A percentile compares a stretch with the other conserved stretches of the same genome.
phyloP scores from a whole-genome alignment of 2,797 vertebrate species.

The Trachops cirrhosus region DNA sequence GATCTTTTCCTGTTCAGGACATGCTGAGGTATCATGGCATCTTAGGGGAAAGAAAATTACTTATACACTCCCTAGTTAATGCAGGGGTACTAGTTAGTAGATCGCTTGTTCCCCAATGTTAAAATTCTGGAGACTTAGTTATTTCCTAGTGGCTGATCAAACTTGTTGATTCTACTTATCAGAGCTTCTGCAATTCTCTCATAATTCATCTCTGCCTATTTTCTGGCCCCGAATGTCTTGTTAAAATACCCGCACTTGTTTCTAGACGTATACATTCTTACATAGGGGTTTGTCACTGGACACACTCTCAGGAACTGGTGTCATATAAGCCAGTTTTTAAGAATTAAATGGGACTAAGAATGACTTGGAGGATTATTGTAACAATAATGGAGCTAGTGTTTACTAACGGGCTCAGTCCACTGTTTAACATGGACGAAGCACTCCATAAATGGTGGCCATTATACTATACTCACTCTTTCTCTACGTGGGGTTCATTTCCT shows the following conservation, averaged over 20 bases:
- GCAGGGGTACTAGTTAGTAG: background rate
- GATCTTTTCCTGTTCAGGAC: background rate
- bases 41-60: background rate
- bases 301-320: background rate
- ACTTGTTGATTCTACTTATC: background rate
- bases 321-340: background rate
- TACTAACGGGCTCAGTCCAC: background rate
- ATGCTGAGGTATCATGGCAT: background rate
- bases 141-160: background rate
- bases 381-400: background rate
- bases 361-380: background rate
- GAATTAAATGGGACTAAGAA: background rate
- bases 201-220: background rate
- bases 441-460: background rate
- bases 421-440: background rate
- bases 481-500: background rate
- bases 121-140: background rate
- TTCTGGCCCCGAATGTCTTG: background rate
- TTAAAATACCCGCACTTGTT: background rate
- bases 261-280: background rate
- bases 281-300: background rate
- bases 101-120: background rate
- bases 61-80: no score
- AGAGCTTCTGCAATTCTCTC: background rate
- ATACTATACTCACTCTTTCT: background rate